These are phyloP conservation scores for Acanthopagrus latus DNA, from an alignment of 2,797 vertebrate species.

Conservation along the genomic window DNA sequence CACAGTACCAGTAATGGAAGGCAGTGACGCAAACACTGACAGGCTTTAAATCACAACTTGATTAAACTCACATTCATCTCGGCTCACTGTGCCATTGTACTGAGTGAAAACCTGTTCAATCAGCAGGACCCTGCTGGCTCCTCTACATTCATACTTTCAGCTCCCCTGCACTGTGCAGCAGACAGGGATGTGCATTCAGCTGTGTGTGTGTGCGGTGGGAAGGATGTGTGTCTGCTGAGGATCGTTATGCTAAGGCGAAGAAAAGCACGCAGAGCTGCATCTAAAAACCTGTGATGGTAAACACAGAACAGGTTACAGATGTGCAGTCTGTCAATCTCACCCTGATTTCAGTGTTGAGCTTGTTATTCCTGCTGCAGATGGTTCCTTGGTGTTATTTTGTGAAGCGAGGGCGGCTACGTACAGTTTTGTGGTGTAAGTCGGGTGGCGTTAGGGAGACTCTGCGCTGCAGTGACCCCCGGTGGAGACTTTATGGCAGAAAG, in stretches of 20 bases:
- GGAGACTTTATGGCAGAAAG: conserved; percentile 48
- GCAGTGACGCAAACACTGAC: conserved; percentile 14
- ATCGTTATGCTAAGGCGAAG: conserved; percentile 63
- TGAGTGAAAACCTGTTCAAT: conserved; percentile 26
- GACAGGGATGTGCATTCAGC: conserved; percentile 8
- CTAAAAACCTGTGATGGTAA: conserved; percentile 31
- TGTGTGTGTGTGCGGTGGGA: neutral
- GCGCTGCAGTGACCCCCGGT: conserved; percentile 47
- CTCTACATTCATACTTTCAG: conserved; percentile 50
- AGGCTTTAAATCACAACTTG: conserved; percentile 26
- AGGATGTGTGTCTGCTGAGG: conserved; percentile 21
- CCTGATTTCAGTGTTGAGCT: conserved; percentile 41
- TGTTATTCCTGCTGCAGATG: conserved; percentile 23
- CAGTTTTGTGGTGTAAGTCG: conserved; percentile 35
- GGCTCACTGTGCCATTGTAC: conserved; percentile 9
- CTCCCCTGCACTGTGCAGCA: conserved; percentile 39
- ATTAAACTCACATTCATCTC: conserved; percentile 49
- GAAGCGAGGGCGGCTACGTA: conserved; percentile 22
- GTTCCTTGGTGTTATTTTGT: conserved; percentile 22
- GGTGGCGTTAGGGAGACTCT: conserved; percentile 36
- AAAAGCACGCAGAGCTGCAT: conserved; percentile 43
- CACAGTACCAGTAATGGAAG: conserved; percentile 13
- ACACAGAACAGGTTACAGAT: conserved; percentile 29
- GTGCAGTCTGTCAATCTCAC: conserved; percentile 22
- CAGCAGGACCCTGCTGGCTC: conserved; percentile 15